Percentiles rank a stretch among this genome's conserved stretches.
These are phyloP conservation scores for Chelon auratus DNA, from an alignment of 2,797 vertebrate genomes.

Conservation along the genomic window DNA sequence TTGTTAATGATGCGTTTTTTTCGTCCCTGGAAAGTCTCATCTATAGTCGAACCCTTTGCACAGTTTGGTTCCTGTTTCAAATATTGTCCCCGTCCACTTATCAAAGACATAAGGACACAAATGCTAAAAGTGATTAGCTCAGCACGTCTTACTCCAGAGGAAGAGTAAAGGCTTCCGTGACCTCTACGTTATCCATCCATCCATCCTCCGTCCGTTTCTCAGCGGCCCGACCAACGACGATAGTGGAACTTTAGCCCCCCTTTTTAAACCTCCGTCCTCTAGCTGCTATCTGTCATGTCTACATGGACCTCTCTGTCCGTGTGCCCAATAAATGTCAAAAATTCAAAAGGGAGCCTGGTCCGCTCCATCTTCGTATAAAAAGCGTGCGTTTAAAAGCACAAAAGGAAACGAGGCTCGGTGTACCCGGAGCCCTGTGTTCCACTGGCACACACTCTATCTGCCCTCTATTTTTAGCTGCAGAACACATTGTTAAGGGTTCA, in stretches of 20 bases:
- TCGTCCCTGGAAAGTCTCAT: too few species aligned
- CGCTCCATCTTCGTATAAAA: slow-evolving; percentile 23
- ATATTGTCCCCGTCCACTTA: slow-evolving; percentile 24
- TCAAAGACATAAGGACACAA: slow-evolving; percentile 43
- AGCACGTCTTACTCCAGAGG: slow-evolving; percentile 20
- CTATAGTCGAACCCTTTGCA: too few species aligned
- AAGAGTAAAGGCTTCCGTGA: slow-evolving; percentile 39
- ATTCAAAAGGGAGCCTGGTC: slow-evolving; percentile 45
- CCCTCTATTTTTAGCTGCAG: background rate
- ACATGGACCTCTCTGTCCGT: slow-evolving; percentile 25
- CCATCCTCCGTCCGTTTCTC: slow-evolving; percentile 28
- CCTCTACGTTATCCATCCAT: slow-evolving; percentile 51
- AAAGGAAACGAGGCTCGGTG: slow-evolving; percentile 36
- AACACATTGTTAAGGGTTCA: slow-evolving; percentile 9
- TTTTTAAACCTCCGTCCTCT: slow-evolving; percentile 29
- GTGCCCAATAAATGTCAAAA: slow-evolving; percentile 61
- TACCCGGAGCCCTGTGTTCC: slow-evolving; percentile 38
- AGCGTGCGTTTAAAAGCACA: slow-evolving; percentile 43
- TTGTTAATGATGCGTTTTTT: too few species aligned
- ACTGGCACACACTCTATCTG: slow-evolving; percentile 10
- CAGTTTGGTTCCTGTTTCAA: background rate
- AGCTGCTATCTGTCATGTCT: slow-evolving; percentile 50
- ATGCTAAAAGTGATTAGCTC: slow-evolving; percentile 56
- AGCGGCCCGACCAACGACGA: slow-evolving; percentile 55
- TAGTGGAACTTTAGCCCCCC: slow-evolving; percentile 50